Conservation (phyloP, 2,113 vertebrate genomes). For the Rallus limicola region DNA sequence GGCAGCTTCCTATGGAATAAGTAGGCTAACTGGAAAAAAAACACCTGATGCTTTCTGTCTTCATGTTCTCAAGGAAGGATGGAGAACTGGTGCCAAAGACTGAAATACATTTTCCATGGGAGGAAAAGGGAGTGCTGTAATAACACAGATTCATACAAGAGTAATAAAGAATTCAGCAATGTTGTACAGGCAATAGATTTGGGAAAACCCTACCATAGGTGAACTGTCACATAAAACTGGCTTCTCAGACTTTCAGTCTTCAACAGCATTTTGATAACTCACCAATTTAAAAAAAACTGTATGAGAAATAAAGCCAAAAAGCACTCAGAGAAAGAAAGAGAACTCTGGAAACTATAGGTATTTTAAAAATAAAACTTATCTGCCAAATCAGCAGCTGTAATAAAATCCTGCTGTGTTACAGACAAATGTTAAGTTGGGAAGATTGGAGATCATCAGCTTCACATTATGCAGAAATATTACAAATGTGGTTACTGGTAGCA, state of each 20-base stretch:
- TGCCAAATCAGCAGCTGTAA: background rate
- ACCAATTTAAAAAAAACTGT: background rate
- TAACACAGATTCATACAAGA: constrained; percentile 32
- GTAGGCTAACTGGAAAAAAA: background rate
- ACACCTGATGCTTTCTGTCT: background rate
- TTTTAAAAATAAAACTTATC: background rate
- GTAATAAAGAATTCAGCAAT: constrained; percentile 31
- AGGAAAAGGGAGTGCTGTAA: constrained; percentile 66
- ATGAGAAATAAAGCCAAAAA: background rate
- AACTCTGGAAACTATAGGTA: background rate
- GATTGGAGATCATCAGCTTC: background rate
- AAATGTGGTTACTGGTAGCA: background rate
- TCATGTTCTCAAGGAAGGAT: constrained; percentile 32
- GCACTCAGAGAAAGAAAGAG: background rate
- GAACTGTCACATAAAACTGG: background rate
- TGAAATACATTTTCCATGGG: constrained; percentile 65
- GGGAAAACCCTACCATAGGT: background rate
- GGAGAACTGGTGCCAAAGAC: constrained; percentile 47
- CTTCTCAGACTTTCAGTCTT: background rate
- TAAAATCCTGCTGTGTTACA: background rate
- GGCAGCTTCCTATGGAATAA: background rate
- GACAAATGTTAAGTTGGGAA: background rate
- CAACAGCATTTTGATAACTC: background rate
- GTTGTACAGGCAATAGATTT: background rate
- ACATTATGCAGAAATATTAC: background rate